These are phyloP conservation scores for Eclectus roratus DNA, from an alignment of 2,113 vertebrate genomes.

Conservation along the genomic window DNA sequence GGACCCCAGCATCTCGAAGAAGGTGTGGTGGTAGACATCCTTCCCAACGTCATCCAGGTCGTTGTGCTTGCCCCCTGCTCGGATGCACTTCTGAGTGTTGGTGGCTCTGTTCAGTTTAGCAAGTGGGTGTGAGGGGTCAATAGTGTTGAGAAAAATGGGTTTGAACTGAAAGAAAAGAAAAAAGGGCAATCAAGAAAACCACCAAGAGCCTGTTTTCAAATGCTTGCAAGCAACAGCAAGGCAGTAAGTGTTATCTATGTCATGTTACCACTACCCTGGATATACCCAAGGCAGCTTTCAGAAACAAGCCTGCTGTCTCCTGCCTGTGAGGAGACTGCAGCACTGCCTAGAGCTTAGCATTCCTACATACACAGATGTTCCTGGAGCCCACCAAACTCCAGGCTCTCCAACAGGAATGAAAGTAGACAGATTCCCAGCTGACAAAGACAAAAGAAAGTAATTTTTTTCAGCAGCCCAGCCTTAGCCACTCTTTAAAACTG, in stretches of 20 bases:
- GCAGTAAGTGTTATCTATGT: fast-evolving
- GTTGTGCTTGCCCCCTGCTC: slow-evolving; percentile 96
- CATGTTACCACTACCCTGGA: neutral
- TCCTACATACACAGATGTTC: fast-evolving
- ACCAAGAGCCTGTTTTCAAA: neutral
- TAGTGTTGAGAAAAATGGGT: slow-evolving; percentile 97
- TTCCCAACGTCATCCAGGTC: slow-evolving; percentile 98
- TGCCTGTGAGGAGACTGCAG: neutral
- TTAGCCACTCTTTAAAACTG: neutral
- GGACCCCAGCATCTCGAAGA: slow-evolving; percentile 98
- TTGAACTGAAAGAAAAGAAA: slow-evolving; percentile 82
- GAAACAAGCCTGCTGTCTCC: neutral
- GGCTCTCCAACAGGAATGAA: neutral
- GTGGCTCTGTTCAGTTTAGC: slow-evolving; percentile 90
- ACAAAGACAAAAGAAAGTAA: neutral
- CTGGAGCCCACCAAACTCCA: neutral
- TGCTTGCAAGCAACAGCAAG: neutral
- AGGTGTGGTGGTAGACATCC: slow-evolving; percentile 98
- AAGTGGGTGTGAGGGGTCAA: slow-evolving; percentile 94
- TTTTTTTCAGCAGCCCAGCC: neutral
- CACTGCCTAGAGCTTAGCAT: neutral
- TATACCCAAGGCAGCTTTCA: neutral
- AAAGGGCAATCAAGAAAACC: neutral
- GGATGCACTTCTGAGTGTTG: slow-evolving; percentile 97
- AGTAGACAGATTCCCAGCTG: neutral